Evolutionary conservation across 2,113 vertebrate genomes (phyloP).

Genomic region (Catagonus wagneri): DNA sequence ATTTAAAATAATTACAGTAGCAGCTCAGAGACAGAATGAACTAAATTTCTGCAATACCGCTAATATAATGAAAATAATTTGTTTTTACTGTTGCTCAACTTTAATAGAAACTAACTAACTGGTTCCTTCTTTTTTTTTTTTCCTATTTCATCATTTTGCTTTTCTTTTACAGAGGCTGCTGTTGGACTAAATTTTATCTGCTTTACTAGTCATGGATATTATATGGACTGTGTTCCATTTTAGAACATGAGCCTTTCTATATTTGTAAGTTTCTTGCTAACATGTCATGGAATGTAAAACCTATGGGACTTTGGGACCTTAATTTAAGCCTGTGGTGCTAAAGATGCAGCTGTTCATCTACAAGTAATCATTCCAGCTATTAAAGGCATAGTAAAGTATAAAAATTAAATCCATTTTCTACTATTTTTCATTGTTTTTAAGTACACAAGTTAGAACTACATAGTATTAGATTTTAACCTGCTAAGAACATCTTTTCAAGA

Average conservation of each 20-base stretch:
- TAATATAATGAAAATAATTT: not conserved
- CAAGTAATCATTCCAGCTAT: slow-evolving; percentile 83
- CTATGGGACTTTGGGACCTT: slow-evolving; percentile 82
- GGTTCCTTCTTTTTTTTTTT: not conserved
- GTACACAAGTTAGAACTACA: slow-evolving; percentile 63
- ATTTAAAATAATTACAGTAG: slow-evolving; percentile 50
- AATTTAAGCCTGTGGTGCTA: slow-evolving; percentile 83
- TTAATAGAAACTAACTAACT: not conserved
- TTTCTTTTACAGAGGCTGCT: slow-evolving; percentile 55
- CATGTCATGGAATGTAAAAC: slow-evolving; percentile 83
- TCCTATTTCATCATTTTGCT: not conserved
- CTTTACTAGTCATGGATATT: slow-evolving; percentile 78
- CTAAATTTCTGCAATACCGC: slow-evolving; percentile 19
- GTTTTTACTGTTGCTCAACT: not conserved
- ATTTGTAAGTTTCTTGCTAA: slow-evolving; percentile 84
- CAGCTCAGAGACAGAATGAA: not conserved
- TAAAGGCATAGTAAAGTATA: slow-evolving; percentile 72
- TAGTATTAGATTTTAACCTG: slow-evolving; percentile 54
- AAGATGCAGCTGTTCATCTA: slow-evolving; percentile 85
- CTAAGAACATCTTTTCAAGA: slow-evolving; percentile 73
- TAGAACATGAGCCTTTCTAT: slow-evolving; percentile 82
- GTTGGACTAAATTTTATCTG: slow-evolving; percentile 71
- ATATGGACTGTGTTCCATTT: slow-evolving; percentile 65
- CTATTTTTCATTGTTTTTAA: slow-evolving; percentile 75
- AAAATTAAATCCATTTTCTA: slow-evolving; percentile 75